Evolutionary conservation across 2,888 invertebrate species (phyloP).

Genomic region (Apodemia mormo): DNA sequence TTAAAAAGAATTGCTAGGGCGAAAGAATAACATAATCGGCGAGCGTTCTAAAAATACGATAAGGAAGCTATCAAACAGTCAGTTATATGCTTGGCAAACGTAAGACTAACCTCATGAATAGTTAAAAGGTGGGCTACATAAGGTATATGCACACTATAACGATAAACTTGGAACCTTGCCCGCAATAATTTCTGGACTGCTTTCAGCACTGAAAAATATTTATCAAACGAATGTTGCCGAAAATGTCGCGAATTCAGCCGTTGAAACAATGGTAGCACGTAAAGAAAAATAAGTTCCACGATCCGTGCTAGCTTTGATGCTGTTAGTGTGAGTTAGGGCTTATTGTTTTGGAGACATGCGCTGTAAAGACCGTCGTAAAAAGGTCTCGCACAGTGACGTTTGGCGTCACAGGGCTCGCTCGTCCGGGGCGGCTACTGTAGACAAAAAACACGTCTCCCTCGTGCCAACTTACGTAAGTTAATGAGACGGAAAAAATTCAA

Average conservation of each 20-base stretch:
- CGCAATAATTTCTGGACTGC: constrained; percentile 31
- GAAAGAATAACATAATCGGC: constrained; percentile 3
- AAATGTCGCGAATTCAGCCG: constrained; percentile 40
- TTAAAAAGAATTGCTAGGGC: too few relatives aligned
- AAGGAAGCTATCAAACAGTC: constrained; percentile 57
- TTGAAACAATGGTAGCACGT: constrained; percentile 54
- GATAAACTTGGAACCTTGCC: constrained; percentile 32
- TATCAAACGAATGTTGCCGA: constrained; percentile 35
- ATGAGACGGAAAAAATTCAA: constrained; percentile 25
- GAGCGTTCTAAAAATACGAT: constrained; percentile 53
- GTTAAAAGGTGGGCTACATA: constrained; percentile 54
- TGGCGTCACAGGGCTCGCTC: constrained; percentile 54
- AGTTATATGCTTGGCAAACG: constrained; percentile 58
- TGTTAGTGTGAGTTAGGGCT: constrained; percentile 66
- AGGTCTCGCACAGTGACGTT: constrained; percentile 57
- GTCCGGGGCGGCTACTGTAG: constrained; percentile 40
- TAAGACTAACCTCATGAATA: constrained; percentile 64
- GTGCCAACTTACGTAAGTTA: constrained; percentile 69
- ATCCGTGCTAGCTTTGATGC: constrained; percentile 55
- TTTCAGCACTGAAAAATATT: constrained; percentile 35
- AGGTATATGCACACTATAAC: constrained; percentile 44
- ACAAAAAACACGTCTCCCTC: constrained; percentile 31
- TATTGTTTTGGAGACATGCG: constrained; percentile 72
- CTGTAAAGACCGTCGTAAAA: constrained; percentile 50
- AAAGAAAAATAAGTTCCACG: constrained; percentile 63